phyloP scores from a whole-genome alignment of 2,113 vertebrate species.

The Sylvia atricapilla region DNA sequence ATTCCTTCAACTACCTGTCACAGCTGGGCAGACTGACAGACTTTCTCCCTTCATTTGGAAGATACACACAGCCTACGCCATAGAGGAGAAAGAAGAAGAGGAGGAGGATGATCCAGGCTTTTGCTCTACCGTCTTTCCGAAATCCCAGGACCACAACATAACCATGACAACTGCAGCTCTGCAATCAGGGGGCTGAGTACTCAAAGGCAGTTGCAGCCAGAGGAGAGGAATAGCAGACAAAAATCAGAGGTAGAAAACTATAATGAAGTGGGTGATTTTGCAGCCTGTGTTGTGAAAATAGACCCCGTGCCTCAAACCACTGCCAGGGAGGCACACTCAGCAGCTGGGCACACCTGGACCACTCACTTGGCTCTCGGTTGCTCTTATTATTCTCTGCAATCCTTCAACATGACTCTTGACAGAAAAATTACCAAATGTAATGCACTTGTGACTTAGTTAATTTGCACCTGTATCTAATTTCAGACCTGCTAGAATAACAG shows the following conservation, averaged over 20 bases:
- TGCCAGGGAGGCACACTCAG: background rate
- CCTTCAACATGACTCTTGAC: conserved; percentile 61
- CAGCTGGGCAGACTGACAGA: background rate
- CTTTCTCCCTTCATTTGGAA: background rate
- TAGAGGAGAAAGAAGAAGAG: background rate
- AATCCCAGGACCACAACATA: background rate
- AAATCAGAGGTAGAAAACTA: background rate
- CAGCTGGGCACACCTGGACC: background rate
- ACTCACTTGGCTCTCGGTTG: background rate
- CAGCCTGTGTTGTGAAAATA: background rate
- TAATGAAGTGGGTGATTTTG: background rate
- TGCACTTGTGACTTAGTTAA: conserved; percentile 67
- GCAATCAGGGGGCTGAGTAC: background rate
- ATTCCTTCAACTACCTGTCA: background rate
- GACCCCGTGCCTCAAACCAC: rapidly evolving
- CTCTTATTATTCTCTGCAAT: conserved; percentile 35
- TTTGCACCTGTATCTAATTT: conserved; percentile 74
- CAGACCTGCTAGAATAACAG: conserved; percentile 68
- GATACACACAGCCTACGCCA: background rate
- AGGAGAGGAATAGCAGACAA: background rate
- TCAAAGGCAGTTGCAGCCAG: background rate
- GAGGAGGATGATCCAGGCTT: background rate
- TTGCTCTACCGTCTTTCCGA: background rate
- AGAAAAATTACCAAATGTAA: conserved; percentile 67
- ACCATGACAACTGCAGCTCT: conserved; percentile 16